Base-by-base conservation (phyloP, 2,888 invertebrate genomes). In the Helleia helle region DNA sequence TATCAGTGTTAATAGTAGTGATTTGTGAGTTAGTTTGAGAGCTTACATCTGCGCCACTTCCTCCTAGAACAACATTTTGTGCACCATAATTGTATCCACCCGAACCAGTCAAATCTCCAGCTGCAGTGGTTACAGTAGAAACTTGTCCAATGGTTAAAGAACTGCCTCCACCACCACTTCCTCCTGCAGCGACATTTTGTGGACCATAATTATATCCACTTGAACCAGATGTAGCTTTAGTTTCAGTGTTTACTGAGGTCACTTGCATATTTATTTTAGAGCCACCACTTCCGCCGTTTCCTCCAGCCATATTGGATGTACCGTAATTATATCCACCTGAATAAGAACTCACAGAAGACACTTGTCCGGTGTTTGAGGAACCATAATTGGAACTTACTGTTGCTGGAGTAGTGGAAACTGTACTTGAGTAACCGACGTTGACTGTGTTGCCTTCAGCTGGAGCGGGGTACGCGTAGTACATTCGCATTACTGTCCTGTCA, bases 381-480 rank as follows among this genome's bases (percentile, higher is more conserved):
- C 53, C 59, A 41, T 69, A 69, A 47, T 52, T 59, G 44, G 69
- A 71, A n/a, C 63, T 60, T 30, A 45, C 36, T 4, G 46, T 30
- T 8, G 40, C 9, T 37, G 18, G 43, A 11, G 41, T 11, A 13
- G 30, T 25, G 14, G 36, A 56, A 14, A 31, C 18, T 26, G 31
- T 29, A 29, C 39, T 34, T 14, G 46, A 41, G n/a, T n/a, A n/a
- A n/a, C 71, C 68, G 47, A 62, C 58, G 54, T 58, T 68, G 34
- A 61, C 58, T 9, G 61, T 53, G 51, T 53, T 57, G 30, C 58
- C 63, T 36, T 59, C 51, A 17, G 58, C 50, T 12, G 75, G 74
- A 18, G 54, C 75, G 38, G 80, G 76, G 52, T 80, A 80, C 40
- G 76, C 76, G 62, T 81, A 80, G 67, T 62, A 79, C 79, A 77